A percentile compares a stretch with the other conserved stretches of the same genome.
Evolutionary conservation across 1,140 invertebrate genomes (phyloP).

Genomic region (Pinna nobilis): DNA sequence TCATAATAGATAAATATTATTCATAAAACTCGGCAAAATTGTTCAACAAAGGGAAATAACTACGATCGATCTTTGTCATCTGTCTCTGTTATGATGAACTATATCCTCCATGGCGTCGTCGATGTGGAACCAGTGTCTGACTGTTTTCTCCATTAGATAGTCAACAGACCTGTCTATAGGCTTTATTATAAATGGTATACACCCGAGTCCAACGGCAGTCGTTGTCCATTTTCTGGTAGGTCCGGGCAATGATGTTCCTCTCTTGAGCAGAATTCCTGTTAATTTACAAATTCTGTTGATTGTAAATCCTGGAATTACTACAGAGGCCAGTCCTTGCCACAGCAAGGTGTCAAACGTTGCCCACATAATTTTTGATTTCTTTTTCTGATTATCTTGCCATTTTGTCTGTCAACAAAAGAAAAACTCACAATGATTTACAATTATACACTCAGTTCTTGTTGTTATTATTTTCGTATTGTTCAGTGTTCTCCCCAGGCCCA

Average conservation of each 20-base stretch:
- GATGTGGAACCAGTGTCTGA: conserved; percentile 70
- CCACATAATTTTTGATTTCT: conserved; percentile 43
- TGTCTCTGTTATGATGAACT: conserved; percentile 44
- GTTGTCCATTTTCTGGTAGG: conserved; percentile 80
- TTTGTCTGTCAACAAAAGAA: conserved; percentile 53
- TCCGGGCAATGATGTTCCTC: conserved; percentile 74
- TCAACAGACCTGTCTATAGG: conserved; percentile 92
- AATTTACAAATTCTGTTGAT: conserved; percentile 90
- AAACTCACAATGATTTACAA: too few relatives aligned
- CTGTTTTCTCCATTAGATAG: conserved; percentile 84
- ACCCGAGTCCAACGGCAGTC: conserved; percentile 86
- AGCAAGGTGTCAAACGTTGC: conserved; percentile 88
- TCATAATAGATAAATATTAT: too few relatives aligned
- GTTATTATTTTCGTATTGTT: too few relatives aligned
- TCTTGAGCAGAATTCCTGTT: conserved; percentile 78
- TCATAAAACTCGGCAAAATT: too few relatives aligned
- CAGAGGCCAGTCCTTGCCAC: conserved; percentile 95
- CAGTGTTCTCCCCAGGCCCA: too few relatives aligned
- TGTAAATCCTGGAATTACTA: conserved; percentile 92
- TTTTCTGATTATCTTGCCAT: conserved; percentile 47
- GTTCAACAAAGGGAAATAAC: neutral
- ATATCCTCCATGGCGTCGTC: conserved; percentile 41
- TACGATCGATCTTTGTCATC: conserved; percentile 8
- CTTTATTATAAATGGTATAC: conserved; percentile 93
- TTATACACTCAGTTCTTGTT: too few relatives aligned